phyloP scores from a whole-genome alignment of 2,888 invertebrate genomes.

The Uloborus plumipes region DNA sequence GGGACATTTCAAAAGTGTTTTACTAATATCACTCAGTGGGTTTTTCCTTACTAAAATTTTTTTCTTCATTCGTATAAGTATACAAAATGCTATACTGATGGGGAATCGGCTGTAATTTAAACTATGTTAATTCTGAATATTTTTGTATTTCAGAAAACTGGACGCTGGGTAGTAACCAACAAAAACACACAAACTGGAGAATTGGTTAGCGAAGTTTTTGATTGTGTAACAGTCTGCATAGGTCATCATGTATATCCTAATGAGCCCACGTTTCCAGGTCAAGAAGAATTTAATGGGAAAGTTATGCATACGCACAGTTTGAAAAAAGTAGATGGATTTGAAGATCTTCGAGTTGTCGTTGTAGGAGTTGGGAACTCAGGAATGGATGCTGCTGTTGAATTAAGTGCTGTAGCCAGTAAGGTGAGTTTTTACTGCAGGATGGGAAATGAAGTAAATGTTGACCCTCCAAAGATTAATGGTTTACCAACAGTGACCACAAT shows the following conservation, averaged over 20 bases:
- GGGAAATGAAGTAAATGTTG: no score
- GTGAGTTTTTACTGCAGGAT: slow-evolving; percentile 46
- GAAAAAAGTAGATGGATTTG: slow-evolving; percentile 66
- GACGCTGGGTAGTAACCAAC: slow-evolving; percentile 65
- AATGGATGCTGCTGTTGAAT: slow-evolving; percentile 71
- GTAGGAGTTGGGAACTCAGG: slow-evolving; percentile 74
- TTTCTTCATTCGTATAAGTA: no score
- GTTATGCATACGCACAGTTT: slow-evolving; percentile 67
- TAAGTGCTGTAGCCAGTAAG: slow-evolving; percentile 69
- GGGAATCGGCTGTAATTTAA: no score
- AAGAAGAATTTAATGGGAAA: slow-evolving; percentile 69
- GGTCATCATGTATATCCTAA: slow-evolving; percentile 73
- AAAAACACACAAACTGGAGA: slow-evolving; percentile 49
- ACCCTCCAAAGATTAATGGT: no score
- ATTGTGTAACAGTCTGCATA: slow-evolving; percentile 73
- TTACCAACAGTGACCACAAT: no score
- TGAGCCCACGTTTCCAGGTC: slow-evolving; percentile 71
- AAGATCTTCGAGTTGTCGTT: slow-evolving; percentile 71
- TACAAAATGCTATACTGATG: no score
- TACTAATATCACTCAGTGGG: no score
- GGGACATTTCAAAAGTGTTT: no score
- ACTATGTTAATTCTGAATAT: no score
- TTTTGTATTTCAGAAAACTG: slow-evolving; percentile 39
- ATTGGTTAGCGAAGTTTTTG: slow-evolving; percentile 65
- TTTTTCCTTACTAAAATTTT: no score